Conservation (phyloP, 2,888 invertebrate species). For the Acrobasis repandana region DNA sequence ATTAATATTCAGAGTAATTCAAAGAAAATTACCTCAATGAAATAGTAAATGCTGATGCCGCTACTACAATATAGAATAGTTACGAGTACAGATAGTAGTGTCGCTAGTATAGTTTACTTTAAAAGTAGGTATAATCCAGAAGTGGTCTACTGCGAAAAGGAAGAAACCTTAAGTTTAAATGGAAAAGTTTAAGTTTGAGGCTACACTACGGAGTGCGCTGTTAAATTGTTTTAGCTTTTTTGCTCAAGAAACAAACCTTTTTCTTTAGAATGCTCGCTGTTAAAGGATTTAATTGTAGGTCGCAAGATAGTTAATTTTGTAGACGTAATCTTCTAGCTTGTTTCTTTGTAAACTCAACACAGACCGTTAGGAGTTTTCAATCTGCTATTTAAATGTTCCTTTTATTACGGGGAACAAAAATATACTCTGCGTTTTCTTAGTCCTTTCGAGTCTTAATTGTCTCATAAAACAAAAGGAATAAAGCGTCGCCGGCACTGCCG, state of each 20-base stretch:
- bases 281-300: slow-evolving; percentile 29
- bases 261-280: slow-evolving; percentile 25
- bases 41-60: too few species aligned
- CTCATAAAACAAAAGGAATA: slow-evolving; percentile 70
- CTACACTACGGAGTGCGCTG: slow-evolving; percentile 56
- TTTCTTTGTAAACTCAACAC: slow-evolving; percentile 51
- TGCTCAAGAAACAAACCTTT: slow-evolving; percentile 32
- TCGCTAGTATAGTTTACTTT: background rate
- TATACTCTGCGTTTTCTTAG: slow-evolving; percentile 55
- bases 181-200: slow-evolving; percentile 66
- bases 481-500: slow-evolving; percentile 52
- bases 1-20: too few species aligned
- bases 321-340: slow-evolving; percentile 35
- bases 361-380: slow-evolving; percentile 62
- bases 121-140: slow-evolving; percentile 6
- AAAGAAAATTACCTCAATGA: too few species aligned
- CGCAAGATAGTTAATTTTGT: slow-evolving; percentile 38
- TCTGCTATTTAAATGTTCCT: slow-evolving; percentile 64
- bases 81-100: background rate
- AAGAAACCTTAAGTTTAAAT: slow-evolving; percentile 52
- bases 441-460: slow-evolving; percentile 64
- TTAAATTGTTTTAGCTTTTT: slow-evolving; percentile 55
- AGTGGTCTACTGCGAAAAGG: slow-evolving; percentile 36
- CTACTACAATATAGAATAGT: background rate
- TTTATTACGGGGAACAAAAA: slow-evolving; percentile 60